These are phyloP conservation scores for Leptinotarsa peninsularis DNA, from an alignment of 2,888 invertebrate species.

Conservation along the genomic window DNA sequence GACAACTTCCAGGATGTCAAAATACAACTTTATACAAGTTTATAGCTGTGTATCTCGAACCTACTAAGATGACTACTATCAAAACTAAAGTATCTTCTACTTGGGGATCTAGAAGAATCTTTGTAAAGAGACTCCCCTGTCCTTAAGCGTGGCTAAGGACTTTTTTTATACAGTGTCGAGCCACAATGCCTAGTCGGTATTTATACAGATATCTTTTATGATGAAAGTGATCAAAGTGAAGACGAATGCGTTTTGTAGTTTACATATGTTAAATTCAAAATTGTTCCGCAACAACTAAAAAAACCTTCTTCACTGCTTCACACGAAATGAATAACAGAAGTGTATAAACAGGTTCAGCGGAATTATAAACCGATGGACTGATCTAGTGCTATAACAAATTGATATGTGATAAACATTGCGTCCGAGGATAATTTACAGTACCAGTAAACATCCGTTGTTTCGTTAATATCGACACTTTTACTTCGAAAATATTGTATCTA, in stretches of 20 bases:
- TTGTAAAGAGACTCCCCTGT: too few species aligned
- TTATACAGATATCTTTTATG: neutral
- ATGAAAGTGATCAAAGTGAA: neutral
- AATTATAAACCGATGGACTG: slow-evolving; percentile 14
- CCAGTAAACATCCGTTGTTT: slow-evolving; percentile 14
- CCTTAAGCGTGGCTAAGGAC: too few species aligned
- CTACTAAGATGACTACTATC: too few species aligned
- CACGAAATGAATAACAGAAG: slow-evolving; percentile 12
- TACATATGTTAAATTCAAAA: slow-evolving; percentile 11
- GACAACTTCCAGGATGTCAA: too few species aligned
- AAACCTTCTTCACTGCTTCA: neutral
- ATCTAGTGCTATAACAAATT: slow-evolving; percentile 12
- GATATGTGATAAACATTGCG: slow-evolving; percentile 10
- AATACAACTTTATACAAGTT: too few species aligned
- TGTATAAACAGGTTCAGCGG: slow-evolving; percentile 3
- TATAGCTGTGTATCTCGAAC: too few species aligned
- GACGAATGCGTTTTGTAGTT: slow-evolving; percentile 8
- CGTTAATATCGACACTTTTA: neutral
- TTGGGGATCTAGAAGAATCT: too few species aligned
- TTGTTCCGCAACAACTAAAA: neutral
- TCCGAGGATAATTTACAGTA: slow-evolving; percentile 7
- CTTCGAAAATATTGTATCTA: neutral
- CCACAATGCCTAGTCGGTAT: too few species aligned
- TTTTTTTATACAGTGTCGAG: too few species aligned
- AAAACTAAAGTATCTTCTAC: too few species aligned